These are phyloP conservation scores for Zaprionus lineosus DNA, from an alignment of 2,888 invertebrate species.

Conservation along the genomic window DNA sequence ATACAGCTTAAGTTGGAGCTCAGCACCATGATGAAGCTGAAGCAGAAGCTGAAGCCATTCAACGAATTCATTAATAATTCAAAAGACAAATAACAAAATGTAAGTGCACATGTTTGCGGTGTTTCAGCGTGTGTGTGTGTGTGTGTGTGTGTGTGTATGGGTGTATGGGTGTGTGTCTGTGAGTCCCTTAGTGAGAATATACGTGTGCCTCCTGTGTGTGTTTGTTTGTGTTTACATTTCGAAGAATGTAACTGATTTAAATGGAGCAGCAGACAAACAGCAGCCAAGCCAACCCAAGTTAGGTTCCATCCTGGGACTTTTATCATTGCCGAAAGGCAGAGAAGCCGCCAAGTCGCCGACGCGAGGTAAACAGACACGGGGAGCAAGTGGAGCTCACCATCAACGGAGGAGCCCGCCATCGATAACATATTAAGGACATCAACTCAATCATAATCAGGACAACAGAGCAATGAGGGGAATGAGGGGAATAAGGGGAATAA, in stretches of 20 bases:
- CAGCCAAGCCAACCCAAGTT: no score
- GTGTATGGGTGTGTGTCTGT: conserved; percentile 5
- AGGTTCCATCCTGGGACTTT: background rate
- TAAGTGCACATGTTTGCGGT: conserved; percentile 20
- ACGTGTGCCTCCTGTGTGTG: conserved; percentile 17
- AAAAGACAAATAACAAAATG: conserved; percentile 78
- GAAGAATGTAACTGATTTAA: conserved; percentile 64
- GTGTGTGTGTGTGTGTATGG: conserved; percentile 1
- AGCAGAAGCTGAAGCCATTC: conserved; percentile 44
- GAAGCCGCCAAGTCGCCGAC: conserved; percentile 11
- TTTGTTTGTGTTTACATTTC: conserved; percentile 47
- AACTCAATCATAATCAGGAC: conserved; percentile 74
- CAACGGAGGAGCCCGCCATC: conserved; percentile 30
- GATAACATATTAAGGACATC: conserved; percentile 77
- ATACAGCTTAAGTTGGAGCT: conserved; percentile 5
- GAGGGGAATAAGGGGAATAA: background rate
- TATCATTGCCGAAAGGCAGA: background rate
- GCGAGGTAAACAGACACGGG: conserved; percentile 7
- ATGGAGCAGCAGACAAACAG: conserved; percentile 58
- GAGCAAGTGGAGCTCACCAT: background rate
- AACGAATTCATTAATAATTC: conserved; percentile 81
- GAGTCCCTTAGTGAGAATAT: background rate
- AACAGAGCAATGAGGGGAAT: background rate
- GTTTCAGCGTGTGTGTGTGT: conserved; percentile 7
- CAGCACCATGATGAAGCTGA: background rate